phyloP scores from a whole-genome alignment of 2,888 invertebrate genomes.

The Drosophila fulvimacula region DNA sequence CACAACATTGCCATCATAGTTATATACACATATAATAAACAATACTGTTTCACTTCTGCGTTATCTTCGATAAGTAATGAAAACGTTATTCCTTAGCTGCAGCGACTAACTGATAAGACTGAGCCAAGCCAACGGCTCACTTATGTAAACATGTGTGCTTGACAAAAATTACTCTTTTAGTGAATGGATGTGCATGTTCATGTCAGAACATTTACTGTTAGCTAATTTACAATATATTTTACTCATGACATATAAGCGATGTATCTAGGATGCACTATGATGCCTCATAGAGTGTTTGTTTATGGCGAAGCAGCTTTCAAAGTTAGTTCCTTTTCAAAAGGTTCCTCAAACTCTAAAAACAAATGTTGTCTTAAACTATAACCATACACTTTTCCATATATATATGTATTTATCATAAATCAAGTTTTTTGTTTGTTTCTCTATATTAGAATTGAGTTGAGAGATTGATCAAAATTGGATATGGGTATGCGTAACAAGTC shows the following conservation, averaged over 20 bases:
- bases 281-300: background rate
- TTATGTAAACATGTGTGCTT: too few species aligned
- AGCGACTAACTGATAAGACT: too few species aligned
- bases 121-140: too few species aligned
- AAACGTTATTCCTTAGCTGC: too few species aligned
- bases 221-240: background rate
- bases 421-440: constrained; percentile 4
- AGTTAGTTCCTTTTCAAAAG: background rate
- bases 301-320: background rate
- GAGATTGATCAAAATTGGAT: constrained; percentile 14
- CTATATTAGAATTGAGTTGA: background rate
- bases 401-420: background rate
- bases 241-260: too few species aligned
- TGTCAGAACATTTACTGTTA: too few species aligned
- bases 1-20: too few species aligned
- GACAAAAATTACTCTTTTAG: too few species aligned
- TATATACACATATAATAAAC: too few species aligned
- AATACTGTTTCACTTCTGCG: too few species aligned
- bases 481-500: constrained; percentile 26
- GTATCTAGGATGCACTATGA: background rate
- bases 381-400: background rate
- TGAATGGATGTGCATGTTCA: too few species aligned
- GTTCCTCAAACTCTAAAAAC: background rate
- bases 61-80: too few species aligned
- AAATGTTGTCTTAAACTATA: constrained; percentile 3